These are phyloP conservation scores for Frankliniella intonsa DNA, from an alignment of 2,888 invertebrate species.

Conservation along the genomic window DNA sequence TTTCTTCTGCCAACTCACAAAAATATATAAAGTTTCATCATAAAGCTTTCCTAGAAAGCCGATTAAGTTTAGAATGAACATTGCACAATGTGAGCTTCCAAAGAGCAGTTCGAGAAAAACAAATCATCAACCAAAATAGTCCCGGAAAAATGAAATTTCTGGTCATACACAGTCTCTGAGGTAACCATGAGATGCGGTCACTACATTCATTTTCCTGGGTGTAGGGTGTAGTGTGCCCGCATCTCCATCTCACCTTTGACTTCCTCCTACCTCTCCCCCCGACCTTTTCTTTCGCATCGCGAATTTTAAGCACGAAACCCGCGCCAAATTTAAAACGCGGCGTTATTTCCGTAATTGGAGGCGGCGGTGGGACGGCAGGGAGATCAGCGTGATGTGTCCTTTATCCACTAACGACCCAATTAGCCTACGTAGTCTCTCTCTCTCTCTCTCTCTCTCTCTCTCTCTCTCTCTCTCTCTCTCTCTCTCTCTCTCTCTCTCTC, in stretches of 20 bases:
- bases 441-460: neutral
- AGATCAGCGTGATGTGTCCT: neutral
- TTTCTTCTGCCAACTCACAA: neutral
- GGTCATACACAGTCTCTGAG: too few species aligned
- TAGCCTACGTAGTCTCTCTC: neutral
- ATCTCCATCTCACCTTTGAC: too few species aligned
- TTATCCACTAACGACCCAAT: neutral
- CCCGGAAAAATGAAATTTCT: too few species aligned
- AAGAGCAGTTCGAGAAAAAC: too few species aligned
- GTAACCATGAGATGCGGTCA: too few species aligned
- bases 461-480: neutral
- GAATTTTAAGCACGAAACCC: neutral
- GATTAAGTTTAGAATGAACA: too few species aligned
- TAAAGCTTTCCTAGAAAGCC: too few species aligned
- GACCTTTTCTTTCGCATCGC: neutral
- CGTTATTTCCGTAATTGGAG: neutral
- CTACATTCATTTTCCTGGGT: too few species aligned
- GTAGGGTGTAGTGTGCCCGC: too few species aligned
- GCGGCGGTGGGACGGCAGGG: neutral
- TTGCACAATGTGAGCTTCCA: too few species aligned
- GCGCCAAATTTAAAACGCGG: neutral
- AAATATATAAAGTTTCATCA: neutral
- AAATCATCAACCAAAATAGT: too few species aligned
- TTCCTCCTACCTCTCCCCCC: too few species aligned
- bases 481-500: constrained; percentile 1